These are phyloP conservation scores for Acrocephalus kingi DNA, from an alignment of 2,113 vertebrate species.

Conservation along the genomic window DNA sequence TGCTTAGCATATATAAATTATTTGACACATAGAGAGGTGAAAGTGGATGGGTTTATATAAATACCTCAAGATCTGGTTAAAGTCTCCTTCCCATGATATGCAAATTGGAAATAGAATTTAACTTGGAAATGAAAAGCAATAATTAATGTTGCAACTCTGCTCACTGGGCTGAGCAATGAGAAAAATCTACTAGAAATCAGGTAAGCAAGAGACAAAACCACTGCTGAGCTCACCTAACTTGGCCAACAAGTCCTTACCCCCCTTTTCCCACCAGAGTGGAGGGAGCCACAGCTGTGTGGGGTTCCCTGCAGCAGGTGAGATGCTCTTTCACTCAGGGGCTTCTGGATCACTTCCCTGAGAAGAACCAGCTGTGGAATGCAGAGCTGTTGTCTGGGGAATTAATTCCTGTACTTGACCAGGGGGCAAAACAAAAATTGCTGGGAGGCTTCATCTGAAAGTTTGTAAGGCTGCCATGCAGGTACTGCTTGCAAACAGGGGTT, in stretches of 20 bases:
- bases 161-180: conserved; percentile 50
- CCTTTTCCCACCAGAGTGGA: not conserved
- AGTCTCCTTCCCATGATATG: not conserved
- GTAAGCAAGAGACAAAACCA: conserved; percentile 55
- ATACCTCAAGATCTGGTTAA: not conserved
- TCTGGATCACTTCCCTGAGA: not conserved
- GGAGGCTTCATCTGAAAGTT: not conserved
- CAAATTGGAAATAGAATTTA: not conserved
- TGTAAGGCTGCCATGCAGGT: not conserved
- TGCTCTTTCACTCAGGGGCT: not conserved
- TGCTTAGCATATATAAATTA: not conserved
- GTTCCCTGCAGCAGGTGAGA: conserved; percentile 1
- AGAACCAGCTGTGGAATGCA: not conserved
- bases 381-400: conserved; percentile 51
- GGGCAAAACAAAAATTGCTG: not conserved
- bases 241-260: conserved; percentile 14
- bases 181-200: conserved; percentile 48
- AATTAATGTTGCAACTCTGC: conserved; percentile 53
- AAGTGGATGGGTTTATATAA: not conserved
- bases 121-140: conserved; percentile 25
- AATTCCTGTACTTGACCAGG: conserved; percentile 9
- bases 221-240: conserved; percentile 44
- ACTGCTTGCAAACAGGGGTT: not conserved
- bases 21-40: not conserved
- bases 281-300: not conserved